Base-by-base conservation (phyloP, 1,140 invertebrate species). In the Drosophila equinoxialis region DNA sequence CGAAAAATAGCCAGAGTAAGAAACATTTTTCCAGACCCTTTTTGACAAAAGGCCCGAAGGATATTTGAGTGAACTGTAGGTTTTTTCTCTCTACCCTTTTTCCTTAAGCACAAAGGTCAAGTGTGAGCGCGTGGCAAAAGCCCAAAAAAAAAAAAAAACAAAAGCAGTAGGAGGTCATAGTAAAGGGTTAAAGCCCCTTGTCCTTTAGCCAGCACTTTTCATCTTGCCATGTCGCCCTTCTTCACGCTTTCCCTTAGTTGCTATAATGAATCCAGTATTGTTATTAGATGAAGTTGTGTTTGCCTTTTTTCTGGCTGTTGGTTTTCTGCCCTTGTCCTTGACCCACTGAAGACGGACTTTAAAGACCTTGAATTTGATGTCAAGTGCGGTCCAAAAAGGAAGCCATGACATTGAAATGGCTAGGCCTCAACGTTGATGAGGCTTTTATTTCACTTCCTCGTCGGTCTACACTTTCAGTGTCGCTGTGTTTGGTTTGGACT, bases 251-350 rank as follows among this genome's bases (percentile, higher is more conserved):
- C 11, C 4, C 51, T 57, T 30, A 3, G 33, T 41, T 26, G 23
- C n/a, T 73, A 76, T 77, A 87, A 83, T 86, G 77, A 86, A 87
- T 76, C 71, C 82, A 71, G 76, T 87, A 86, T 79, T 82, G 76
- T 75, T 75, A 68, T 66, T 63, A 39, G 70, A 67, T 41, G 61
- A 61, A 42, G 48, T 57, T 71, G 62, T 62, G 57, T 33, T 58
- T 67, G 64, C 33, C 65, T 68, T 75, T 61, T 71, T 81, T 73
- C 72, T 73, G 41, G 8, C 20, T 63, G 37, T 13, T 20, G 42
- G 39, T 62, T 37, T 30, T 41, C 51, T 68, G 68, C 37, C 65
- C 62, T 54, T 42, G 71, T 79, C 81, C 82, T 86, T 86, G 82
- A 81, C 82, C 79, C 66, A 82, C n/a, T 75, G 42, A 41, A 41